phyloP scores from a whole-genome alignment of 2,888 invertebrate genomes.

The Drosophila mayaguana region DNA sequence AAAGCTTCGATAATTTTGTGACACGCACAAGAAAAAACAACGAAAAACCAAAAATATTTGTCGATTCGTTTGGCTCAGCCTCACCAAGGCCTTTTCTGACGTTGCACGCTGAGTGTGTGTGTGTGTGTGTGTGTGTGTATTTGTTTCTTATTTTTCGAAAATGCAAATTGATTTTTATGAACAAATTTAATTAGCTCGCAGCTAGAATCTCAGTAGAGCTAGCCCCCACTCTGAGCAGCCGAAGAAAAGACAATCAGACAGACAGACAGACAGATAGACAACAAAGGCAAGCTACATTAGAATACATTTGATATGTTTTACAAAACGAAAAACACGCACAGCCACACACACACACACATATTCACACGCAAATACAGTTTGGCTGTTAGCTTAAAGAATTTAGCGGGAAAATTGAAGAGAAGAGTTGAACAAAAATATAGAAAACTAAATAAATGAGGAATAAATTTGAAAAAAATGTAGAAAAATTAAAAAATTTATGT shows the following conservation, averaged over 20 bases:
- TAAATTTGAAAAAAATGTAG: background rate
- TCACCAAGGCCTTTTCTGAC: constrained; percentile 79
- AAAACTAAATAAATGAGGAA: background rate
- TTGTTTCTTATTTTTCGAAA: constrained; percentile 38
- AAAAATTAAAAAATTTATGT: background rate
- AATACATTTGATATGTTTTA: constrained; percentile 49
- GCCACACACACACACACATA: constrained; percentile 20
- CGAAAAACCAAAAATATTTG: constrained; percentile 23
- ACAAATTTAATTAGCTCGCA: constrained; percentile 82
- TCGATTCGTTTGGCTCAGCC: constrained; percentile 51
- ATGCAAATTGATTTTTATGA: constrained; percentile 81
- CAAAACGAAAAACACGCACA: constrained; percentile 10
- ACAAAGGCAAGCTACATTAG: constrained; percentile 37
- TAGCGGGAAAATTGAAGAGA: constrained; percentile 3
- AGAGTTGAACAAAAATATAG: background rate
- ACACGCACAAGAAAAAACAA: constrained; percentile 48
- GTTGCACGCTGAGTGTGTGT: constrained; percentile 55
- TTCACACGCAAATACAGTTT: constrained; percentile 23
- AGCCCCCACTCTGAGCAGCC: background rate
- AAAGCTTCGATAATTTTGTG: constrained; percentile 33
- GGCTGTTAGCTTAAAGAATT: background rate
- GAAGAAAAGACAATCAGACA: background rate
- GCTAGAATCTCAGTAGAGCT: constrained; percentile 65
- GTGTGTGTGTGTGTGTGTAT: background rate
- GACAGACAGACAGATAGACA: constrained; percentile 7